phyloP scores from a whole-genome alignment of 1,140 invertebrate species.

The Drosophila lacteicornis region DNA sequence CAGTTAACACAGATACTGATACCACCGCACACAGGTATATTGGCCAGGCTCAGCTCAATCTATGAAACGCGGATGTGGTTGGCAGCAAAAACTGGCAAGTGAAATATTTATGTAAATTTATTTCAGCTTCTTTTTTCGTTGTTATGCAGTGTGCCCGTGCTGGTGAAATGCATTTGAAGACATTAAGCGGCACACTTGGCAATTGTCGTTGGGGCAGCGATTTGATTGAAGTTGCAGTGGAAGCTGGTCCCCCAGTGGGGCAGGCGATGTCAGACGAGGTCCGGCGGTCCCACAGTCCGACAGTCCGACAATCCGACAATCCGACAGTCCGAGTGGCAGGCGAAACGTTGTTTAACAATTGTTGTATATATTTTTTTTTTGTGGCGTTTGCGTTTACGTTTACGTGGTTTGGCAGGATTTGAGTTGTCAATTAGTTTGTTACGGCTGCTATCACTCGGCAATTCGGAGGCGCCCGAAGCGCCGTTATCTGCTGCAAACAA shows the following conservation, averaged over 20 bases:
- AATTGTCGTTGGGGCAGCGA: constrained; percentile 77
- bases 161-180: constrained; percentile 76
- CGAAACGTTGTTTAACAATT: constrained; percentile 72
- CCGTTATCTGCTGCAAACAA: constrained; percentile 71
- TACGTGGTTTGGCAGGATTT: constrained; percentile 73
- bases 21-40: constrained; percentile 9
- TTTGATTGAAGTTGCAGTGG: constrained; percentile 73
- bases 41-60: constrained; percentile 63
- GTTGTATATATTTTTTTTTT: constrained; percentile 40
- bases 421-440: constrained; percentile 83
- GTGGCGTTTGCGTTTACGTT: constrained; percentile 7
- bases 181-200: constrained; percentile 82
- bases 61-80: constrained; percentile 71
- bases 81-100: constrained; percentile 71
- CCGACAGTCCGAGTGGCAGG: constrained; percentile 47
- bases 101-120: constrained; percentile 83
- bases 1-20: constrained; percentile 20
- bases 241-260: constrained; percentile 37
- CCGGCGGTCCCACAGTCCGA: constrained; percentile 8
- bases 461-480: constrained; percentile 62
- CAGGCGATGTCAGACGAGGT: constrained; percentile 23
- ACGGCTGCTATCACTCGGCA: constrained; percentile 65
- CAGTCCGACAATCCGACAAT: constrained; percentile 29
- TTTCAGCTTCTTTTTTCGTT: constrained; percentile 63
- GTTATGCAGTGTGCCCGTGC: constrained; percentile 35